Conservation (phyloP, 2,113 vertebrate species). For the Eira barbara region DNA sequence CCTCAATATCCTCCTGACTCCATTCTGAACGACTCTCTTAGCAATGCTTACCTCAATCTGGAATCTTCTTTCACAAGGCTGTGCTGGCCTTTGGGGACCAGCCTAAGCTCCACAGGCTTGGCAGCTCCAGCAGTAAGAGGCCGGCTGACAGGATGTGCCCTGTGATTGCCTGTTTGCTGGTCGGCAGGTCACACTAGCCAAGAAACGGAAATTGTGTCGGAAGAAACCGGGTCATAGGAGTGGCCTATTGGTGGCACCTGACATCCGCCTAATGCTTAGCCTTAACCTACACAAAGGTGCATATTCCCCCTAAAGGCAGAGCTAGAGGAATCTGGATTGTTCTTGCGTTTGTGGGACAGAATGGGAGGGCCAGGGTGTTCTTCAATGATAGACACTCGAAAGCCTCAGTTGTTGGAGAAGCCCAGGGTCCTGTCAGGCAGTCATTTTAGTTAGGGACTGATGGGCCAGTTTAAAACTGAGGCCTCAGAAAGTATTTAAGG, state of each 20-base stretch:
- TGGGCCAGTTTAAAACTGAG: too few species aligned
- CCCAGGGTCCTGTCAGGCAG: background rate
- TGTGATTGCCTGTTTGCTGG: background rate
- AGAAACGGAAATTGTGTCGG: background rate
- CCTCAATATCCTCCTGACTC: background rate
- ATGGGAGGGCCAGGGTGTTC: background rate
- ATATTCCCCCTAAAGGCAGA: background rate
- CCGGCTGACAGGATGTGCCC: background rate
- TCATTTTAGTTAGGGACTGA: too few species aligned
- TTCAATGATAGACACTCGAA: background rate
- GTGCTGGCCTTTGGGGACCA: background rate
- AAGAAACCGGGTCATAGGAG: background rate
- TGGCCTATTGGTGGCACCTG: background rate
- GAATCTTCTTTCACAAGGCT: background rate
- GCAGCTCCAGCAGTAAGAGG: background rate
- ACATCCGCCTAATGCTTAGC: background rate
- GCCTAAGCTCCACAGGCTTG: background rate
- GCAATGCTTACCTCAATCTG: background rate
- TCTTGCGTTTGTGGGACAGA: background rate
- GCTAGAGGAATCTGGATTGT: background rate
- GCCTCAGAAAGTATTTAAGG: background rate
- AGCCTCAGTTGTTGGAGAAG: background rate
- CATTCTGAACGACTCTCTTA: background rate
- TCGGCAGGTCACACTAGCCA: background rate
- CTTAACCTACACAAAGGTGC: background rate